These are phyloP conservation scores for Dorcus hopei DNA, from an alignment of 2,888 invertebrate species.

Conservation along the genomic window DNA sequence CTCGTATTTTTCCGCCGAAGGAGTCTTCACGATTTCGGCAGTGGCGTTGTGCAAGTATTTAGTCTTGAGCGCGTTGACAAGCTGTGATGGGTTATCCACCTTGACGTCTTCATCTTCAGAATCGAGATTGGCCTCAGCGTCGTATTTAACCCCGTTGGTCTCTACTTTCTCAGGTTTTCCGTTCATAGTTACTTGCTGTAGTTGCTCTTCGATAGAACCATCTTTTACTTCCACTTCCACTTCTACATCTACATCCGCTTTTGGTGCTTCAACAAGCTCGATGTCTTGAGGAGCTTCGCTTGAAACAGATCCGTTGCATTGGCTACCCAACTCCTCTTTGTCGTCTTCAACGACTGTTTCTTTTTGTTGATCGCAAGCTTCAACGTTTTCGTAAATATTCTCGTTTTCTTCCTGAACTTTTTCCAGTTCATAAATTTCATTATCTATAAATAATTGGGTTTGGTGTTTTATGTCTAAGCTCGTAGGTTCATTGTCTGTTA, in stretches of 20 bases:
- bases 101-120: conserved; percentile 9
- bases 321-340: not conserved
- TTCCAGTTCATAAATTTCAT: no score
- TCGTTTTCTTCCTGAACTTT: conserved; percentile 6
- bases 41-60: conserved; percentile 36
- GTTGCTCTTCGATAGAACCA: not conserved
- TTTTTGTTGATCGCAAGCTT: no score
- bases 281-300: not conserved
- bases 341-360: conserved; percentile 6
- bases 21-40: conserved; percentile 27
- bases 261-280: conserved; percentile 1
- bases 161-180: conserved; percentile 13
- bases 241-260: conserved; percentile 5
- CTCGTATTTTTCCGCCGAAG: conserved; percentile 25
- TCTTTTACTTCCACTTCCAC: not conserved
- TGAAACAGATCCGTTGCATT: not conserved
- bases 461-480: conserved; percentile 1
- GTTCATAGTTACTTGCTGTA: not conserved
- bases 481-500: not conserved
- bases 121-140: conserved; percentile 13
- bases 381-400: conserved; percentile 5
- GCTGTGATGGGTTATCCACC: conserved; percentile 17
- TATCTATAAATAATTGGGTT: no score
- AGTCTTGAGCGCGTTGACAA: conserved; percentile 30
- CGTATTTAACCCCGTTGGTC: conserved; percentile 24